Evolutionary conservation across 2,888 invertebrate genomes (phyloP), one percentile per base, ranked within the genome.

Genomic region (Oscheius sp.): DNA sequence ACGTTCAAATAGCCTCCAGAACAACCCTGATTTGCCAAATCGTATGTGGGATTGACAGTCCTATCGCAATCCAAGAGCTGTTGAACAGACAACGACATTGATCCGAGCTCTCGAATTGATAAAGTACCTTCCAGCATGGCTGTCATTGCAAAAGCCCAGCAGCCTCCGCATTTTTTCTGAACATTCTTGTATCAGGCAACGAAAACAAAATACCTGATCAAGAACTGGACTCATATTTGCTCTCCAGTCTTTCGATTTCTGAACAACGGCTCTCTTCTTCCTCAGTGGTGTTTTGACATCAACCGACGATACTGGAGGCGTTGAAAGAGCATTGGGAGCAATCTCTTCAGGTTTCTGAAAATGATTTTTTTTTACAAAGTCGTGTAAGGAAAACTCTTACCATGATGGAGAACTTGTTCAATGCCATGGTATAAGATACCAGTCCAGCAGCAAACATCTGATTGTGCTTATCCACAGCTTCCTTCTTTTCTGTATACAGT

Each of bases 121-220:
- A 81, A 73, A 42, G 71, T 76, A n/a, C 76, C 77, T 55, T 81
- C 81, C 9, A 81, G 37, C 75, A 79, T 76, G 9, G 76, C 77
- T 10, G 75, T 68, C 78, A 82, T 78, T 0, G 95, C 94, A 47
- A 96, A 92, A 0, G 95, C 96, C 96, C 96, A 97, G 3, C 96
- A 96, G 0, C 96, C 93, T 0, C 94, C 96, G 89, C 96, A 93
- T 91, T 92, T 92, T 32, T 92, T 92, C 74, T 74, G 32, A 32
- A 68, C 37, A 13, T 29, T 42, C 21, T 33, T 9, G n/a, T 59
- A 11, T 10, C 13, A 11, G 3, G 3, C 9, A 50, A 5, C 9
- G 21, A 53, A 58, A n/a, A n/a, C 5, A 7, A 33, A n/a, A 32
- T 42, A 70, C 75, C 85, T 92, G 92, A 81, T 92, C 91, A 58